Evolutionary conservation across 2,113 vertebrate species (phyloP), one percentile per base, ranked within the genome.

Genomic region (Zingel zingel): DNA sequence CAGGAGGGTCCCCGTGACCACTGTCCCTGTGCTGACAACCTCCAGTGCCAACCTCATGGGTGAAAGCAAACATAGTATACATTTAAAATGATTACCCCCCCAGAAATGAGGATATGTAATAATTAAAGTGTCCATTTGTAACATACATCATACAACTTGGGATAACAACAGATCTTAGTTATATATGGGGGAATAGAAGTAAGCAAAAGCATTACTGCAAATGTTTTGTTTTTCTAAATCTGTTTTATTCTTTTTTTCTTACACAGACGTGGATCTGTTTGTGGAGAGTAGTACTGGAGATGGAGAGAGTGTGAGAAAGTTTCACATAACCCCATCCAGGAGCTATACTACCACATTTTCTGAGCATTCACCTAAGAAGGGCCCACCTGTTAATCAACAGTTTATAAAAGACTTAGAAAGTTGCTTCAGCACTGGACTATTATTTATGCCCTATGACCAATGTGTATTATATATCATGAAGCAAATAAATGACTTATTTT

Each of bases 1-100:
- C 92, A 97, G 80, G 97, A 97, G 0, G 97, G 96, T 0, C 97
- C 96, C 0, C 86, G 95, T 0, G 97, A 97, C 91, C 90, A 93
- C 47, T 99, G 98, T 36, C 97, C 97, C 0, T 99, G 98, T 80
- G 94, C 93, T 0, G 90, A 88, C 1, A 94, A 95, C 56, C 93
- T 99, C 27, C 93, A 94, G 79, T 99, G 98, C 89, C 96, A 96
- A 39, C 89, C 93, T 6, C 95, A 94, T 1, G 94, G 97, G 98
- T 99, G 89, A 94, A 92, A 9, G 63, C 14, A 47, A 63, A 54
- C 5, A 58, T 2, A 2, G 12, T 36, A 2, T 1, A 33, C 21
- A 39, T 45, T 25, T 8, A 18, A 19, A n/a, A 15, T 14, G 7
- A 33, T 18, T 64, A 30, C 13, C 18, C 10, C 10, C 36, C 36